Conservation (phyloP, 1,140 invertebrate genomes). For the Pectinophora gossypiella region DNA sequence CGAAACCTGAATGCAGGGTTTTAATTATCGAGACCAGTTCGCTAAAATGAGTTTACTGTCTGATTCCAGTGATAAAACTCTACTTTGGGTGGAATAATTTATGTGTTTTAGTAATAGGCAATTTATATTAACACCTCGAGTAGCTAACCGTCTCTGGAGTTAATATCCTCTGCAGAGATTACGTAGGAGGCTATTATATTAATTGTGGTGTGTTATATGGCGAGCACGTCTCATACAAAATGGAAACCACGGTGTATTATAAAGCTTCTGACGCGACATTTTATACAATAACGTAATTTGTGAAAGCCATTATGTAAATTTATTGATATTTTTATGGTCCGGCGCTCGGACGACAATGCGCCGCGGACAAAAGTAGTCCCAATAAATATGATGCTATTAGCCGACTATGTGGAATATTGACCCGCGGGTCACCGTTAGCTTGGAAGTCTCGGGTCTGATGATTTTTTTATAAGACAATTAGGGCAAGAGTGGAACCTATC, state of each 20-base stretch:
- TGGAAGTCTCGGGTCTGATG: not conserved
- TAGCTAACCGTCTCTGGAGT: not conserved
- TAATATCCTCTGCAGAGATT: not conserved
- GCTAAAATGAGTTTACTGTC: not conserved
- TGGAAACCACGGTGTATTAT: not conserved
- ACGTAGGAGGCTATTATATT: not conserved
- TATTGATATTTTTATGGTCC: constrained; percentile 37
- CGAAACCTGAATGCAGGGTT: not conserved
- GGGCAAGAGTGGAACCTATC: too few species aligned
- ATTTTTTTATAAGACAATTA: constrained; percentile 23
- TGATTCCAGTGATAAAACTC: constrained; percentile 1
- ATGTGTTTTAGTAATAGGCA: constrained; percentile 2
- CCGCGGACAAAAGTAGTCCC: constrained; percentile 19
- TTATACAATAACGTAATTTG: constrained; percentile 38
- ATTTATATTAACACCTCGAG: not conserved
- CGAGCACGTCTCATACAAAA: not conserved
- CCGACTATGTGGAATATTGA: constrained; percentile 17
- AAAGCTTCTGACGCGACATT: constrained; percentile 26
- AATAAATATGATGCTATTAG: constrained; percentile 14
- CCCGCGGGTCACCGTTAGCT: constrained; percentile 32
- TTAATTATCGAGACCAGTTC: constrained; percentile 1
- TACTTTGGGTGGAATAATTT: not conserved
- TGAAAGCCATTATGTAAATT: constrained; percentile 44
- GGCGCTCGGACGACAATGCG: constrained; percentile 18
- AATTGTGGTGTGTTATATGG: not conserved